A percentile compares a stretch with the other conserved stretches of the same genome.
phyloP scores from a whole-genome alignment of 30 jellyfish, hydroid and myxozoan genomes.

The Phacellophora camtschatica region DNA sequence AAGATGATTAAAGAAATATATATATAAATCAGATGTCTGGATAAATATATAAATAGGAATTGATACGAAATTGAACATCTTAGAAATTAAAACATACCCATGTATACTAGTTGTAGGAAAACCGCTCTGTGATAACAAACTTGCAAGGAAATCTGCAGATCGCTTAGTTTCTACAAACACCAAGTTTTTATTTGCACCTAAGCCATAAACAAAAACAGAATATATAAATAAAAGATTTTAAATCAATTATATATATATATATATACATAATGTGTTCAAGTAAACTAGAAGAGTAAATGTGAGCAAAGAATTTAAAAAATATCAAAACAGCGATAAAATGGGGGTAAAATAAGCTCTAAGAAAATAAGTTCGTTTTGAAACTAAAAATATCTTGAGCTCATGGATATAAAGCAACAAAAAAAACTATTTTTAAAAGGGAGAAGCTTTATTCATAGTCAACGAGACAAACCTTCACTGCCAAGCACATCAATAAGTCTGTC shows the following conservation, averaged over 20 bases:
- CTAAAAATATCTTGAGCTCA: no score
- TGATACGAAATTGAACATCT: background rate
- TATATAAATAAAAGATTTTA: no score
- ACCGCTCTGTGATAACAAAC: constrained; percentile 85
- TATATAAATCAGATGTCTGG: background rate
- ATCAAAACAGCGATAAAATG: no score
- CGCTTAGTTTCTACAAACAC: constrained; percentile 96
- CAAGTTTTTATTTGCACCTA: constrained; percentile 87
- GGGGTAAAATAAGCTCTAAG: no score
- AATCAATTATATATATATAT: no score
- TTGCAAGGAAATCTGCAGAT: constrained; percentile 98
- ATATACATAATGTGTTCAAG: no score
- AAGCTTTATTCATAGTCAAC: background rate
- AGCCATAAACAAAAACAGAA: background rate
- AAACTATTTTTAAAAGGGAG: background rate
- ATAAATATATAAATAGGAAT: no score
- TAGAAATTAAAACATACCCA: constrained; percentile 65
- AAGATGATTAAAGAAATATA: background rate
- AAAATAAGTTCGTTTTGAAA: no score
- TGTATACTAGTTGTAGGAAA: constrained; percentile 94
- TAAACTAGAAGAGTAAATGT: no score
- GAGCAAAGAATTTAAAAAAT: no score
- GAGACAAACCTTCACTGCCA: constrained; percentile 64
- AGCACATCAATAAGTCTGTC: constrained; percentile 74
- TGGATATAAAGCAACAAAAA: no score